phyloP scores from a whole-genome alignment of 2,888 invertebrate species.

The Ophion ventricosus region DNA sequence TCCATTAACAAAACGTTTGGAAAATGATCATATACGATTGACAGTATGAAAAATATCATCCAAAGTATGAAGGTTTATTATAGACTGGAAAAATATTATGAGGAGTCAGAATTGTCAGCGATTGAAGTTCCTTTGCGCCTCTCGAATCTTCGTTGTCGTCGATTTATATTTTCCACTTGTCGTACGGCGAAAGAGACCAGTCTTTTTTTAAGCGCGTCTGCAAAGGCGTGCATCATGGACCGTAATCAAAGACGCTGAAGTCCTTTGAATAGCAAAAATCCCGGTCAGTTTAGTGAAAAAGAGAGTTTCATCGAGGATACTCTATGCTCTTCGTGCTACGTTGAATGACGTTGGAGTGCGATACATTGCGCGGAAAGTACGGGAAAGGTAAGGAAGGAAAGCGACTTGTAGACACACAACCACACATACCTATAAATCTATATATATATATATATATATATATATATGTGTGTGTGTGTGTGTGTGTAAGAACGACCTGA shows the following conservation, averaged over 20 bases:
- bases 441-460: too few relatives aligned
- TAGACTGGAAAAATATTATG: too few relatives aligned
- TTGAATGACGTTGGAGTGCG: conserved; percentile 10
- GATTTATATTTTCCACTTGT: conserved; percentile 23
- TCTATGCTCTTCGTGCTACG: conserved; percentile 7
- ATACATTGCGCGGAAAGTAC: conserved; percentile 19
- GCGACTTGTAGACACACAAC: not conserved
- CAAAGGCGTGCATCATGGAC: conserved; percentile 16
- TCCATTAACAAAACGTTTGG: too few relatives aligned
- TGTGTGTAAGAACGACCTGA: not conserved
- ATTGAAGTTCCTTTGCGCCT: not conserved
- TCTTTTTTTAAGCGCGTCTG: conserved; percentile 12
- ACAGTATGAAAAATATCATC: too few relatives aligned
- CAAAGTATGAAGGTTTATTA: too few relatives aligned
- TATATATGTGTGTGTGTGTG: too few relatives aligned
- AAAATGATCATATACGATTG: too few relatives aligned
- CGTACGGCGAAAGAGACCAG: conserved; percentile 8
- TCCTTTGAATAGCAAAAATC: conserved; percentile 38
- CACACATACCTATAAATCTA: too few relatives aligned
- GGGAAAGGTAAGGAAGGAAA: conserved; percentile 31
- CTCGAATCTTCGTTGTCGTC: conserved; percentile 3
- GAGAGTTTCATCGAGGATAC: conserved; percentile 39
- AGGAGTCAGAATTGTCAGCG: not conserved
- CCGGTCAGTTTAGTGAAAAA: conserved; percentile 42
- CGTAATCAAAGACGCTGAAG: conserved; percentile 45